Evolutionary conservation across 23 tunicate species (phyloP), one percentile per base, ranked within the genome.

Genomic region (Diplosoma virens): DNA sequence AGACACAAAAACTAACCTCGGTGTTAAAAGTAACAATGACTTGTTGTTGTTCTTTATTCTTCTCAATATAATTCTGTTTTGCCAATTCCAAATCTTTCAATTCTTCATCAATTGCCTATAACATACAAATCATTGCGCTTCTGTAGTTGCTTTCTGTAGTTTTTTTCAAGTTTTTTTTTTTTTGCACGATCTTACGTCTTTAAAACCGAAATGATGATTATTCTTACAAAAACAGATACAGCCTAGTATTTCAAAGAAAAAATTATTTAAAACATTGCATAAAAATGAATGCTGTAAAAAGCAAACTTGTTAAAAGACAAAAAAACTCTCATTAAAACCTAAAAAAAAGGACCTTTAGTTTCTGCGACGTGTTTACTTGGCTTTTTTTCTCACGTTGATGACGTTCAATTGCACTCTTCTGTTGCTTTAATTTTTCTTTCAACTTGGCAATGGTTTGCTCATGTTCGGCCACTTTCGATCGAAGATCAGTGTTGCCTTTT

Each of bases 401-500:
- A 1, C 96, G 67, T 0, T 89, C 96, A 26, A 82, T 6, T 4
- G 67, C 37, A 1, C 30, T 33, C 47, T 89, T 89, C 81, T 89
- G 96, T 20, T 69, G 67, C 60, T 89, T 89, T 9, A 77, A 18
- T 77, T 78, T 82, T n/a, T 71, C 88, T 69, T 77, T 82, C 32
- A 82, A 70, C 36, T 89, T 89, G 25, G 45, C 77, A 20, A 82
- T 18, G 1, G 21, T 25, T 32, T 63, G 70, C 26, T 82, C 96
- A 11, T 70, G 58, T 14, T 82, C 87, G 26, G 96, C 83, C 35
- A 82, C 31, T 32, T 53, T 77, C 24, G 80, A 63, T 0, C 96
- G 73, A 31, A 89, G 47, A 7, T 89, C 96, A 21, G 96, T 50
- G 47, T 89, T 89, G 6, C 96, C 96, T 33, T 86, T 87, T 21